Base-by-base conservation (phyloP, 2,888 invertebrate genomes). In the Matsumyia berberina region DNA sequence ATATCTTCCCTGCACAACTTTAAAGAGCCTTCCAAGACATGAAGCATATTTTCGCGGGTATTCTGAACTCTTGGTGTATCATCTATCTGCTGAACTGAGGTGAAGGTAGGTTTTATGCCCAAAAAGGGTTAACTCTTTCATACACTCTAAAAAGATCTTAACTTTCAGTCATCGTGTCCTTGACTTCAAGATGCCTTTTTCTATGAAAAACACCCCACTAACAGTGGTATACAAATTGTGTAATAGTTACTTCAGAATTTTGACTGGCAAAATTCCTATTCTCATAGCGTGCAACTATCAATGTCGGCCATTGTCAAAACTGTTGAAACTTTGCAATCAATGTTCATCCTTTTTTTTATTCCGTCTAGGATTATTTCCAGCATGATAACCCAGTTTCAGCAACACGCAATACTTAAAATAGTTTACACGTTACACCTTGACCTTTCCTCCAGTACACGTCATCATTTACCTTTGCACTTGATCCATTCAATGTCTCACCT, bases 391-490 rank as follows among this genome's bases (percentile, higher is more conserved):
- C 0, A 33, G 12, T 66, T 58, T 39, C n/a, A 19, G 19, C 58
- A 67, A 37, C 82, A 82, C 82, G 82, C 82, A 82, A 82, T 19
- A n/a, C 51, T 31, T 6, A 35, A 51, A 58, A 35, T 37, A 60
- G 62, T 58, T 44, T 39, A 44, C 44, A 37, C 51, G 31, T 6
- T 70, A 8, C 35, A 62, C 17, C 78, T 73, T 83, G 83, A 83
- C 72, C 72, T 83, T 78, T 17, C 29, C 0, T 24, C 4, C 24
- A 24, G 24, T n/a, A 33, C 64, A 67, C 66, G 49, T 12, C 55
- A 57, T 6, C 37, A 12, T 2, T 11, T 24, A 5, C 29, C 4
- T 15, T 12, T 44, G 66, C 39, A 51, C 53, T 66, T 67, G 44
- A 49, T 55, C 57, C 55, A 58, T 72, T 82, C 55, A 73, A 42